A percentile compares a stretch with the other conserved stretches of the same genome.
Evolutionary conservation across 2,888 invertebrate species (phyloP).

Genomic region (Chrysolina haemoptera): DNA sequence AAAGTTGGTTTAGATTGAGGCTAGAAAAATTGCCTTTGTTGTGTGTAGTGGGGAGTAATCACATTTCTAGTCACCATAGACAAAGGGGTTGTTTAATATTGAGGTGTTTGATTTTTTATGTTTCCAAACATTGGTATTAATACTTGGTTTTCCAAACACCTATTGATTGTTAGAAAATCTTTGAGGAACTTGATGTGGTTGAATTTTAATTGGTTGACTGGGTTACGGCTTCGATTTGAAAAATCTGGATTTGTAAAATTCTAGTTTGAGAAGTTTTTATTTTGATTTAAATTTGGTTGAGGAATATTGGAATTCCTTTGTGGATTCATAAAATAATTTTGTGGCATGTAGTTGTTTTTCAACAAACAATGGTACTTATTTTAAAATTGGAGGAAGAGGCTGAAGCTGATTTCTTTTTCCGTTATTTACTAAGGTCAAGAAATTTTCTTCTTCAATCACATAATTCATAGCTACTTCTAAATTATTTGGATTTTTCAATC

Average conservation of each 20-base stretch:
- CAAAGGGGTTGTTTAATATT: neutral
- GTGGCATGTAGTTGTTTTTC: neutral
- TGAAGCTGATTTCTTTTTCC: neutral
- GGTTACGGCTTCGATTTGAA: neutral
- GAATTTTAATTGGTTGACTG: neutral
- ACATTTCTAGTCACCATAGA: no score
- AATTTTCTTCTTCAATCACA: neutral
- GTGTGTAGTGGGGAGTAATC: no score
- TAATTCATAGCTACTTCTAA: neutral
- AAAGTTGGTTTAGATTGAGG: neutral
- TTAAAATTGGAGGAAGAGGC: neutral
- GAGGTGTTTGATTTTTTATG: neutral
- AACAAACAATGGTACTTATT: neutral
- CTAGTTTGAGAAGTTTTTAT: neutral
- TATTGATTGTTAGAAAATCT: no score
- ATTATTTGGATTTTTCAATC: neutral
- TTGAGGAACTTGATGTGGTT: neutral
- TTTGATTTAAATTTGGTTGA: neutral
- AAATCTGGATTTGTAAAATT: neutral
- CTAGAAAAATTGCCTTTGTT: neutral
- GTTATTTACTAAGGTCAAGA: neutral
- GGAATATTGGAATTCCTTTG: neutral
- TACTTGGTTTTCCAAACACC: neutral
- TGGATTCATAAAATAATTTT: no score
- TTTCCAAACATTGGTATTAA: neutral